A percentile compares a stretch with the other conserved stretches of the same genome.
These are phyloP conservation scores for Celastrina argiolus DNA, from an alignment of 2,888 invertebrate species.

Conservation along the genomic window DNA sequence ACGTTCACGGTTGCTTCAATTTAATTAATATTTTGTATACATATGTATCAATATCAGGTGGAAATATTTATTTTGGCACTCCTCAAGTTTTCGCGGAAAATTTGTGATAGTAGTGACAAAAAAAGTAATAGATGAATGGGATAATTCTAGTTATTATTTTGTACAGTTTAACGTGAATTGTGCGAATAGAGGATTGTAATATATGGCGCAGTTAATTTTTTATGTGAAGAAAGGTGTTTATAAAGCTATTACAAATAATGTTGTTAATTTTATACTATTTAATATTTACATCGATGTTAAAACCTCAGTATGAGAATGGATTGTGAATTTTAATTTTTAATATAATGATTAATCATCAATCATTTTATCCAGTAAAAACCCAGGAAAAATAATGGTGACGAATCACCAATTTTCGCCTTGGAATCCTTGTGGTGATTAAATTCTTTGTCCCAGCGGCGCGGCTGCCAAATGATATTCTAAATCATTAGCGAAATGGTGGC, in stretches of 20 bases:
- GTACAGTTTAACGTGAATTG: too few species aligned
- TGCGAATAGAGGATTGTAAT: too few species aligned
- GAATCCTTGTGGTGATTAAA: neutral
- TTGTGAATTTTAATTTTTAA: too few species aligned
- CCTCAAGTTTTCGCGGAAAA: neutral
- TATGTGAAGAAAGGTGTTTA: too few species aligned
- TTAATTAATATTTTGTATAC: slow-evolving; percentile 3
- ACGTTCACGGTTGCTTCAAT: neutral
- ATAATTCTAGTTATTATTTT: neutral
- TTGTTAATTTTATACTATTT: too few species aligned
- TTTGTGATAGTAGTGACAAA: neutral
- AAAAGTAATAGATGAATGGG: neutral
- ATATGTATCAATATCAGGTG: neutral
- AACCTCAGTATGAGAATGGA: too few species aligned
- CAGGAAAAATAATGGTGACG: slow-evolving; percentile 6
- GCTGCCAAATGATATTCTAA: slow-evolving; percentile 13
- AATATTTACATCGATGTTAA: too few species aligned
- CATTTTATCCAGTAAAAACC: neutral
- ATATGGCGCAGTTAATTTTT: too few species aligned
- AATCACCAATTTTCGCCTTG: neutral
- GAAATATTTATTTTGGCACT: neutral
- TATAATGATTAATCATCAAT: neutral
- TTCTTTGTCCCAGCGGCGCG: neutral
- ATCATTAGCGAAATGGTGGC: slow-evolving; percentile 11
- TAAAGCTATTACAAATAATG: too few species aligned